A percentile compares a stretch with the other conserved stretches of the same genome.
phyloP scores from a whole-genome alignment of 37 sponge, comb jelly and placozoan genomes.

The Mnemiopsis leidyi region DNA sequence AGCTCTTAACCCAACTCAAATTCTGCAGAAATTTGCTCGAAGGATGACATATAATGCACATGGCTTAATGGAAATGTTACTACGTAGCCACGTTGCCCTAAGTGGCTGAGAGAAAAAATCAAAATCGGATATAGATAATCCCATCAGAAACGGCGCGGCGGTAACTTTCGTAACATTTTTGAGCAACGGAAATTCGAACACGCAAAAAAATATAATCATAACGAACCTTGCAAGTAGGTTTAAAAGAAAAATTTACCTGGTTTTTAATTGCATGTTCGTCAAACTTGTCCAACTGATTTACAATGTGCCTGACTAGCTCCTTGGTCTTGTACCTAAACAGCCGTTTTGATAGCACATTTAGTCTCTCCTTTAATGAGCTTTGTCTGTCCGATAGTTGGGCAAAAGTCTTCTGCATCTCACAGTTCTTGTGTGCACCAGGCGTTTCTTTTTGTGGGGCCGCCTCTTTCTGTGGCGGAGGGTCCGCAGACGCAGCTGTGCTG shows the following conservation, averaged over 20 bases:
- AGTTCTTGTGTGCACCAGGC: background rate
- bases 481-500: background rate
- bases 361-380: background rate
- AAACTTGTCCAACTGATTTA: constrained; percentile 14
- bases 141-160: no score
- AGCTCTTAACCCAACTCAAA: no score
- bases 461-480: background rate
- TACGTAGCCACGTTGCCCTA: no score
- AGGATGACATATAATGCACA: no score
- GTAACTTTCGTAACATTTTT: no score
- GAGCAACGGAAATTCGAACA: no score
- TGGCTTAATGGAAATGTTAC: no score
- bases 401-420: background rate
- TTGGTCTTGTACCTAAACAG: background rate
- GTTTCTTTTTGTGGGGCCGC: background rate
- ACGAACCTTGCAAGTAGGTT: no score
- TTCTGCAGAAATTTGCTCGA: no score
- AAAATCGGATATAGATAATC: no score
- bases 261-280: constrained; percentile 16
- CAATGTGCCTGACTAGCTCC: constrained; percentile 1
- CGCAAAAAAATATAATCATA: no score
- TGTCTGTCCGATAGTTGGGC: background rate
- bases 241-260: constrained; percentile 33
- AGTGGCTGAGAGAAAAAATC: no score
- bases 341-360: background rate